Base-by-base conservation (phyloP, 2,113 vertebrate species). In the Pagrus major region DNA sequence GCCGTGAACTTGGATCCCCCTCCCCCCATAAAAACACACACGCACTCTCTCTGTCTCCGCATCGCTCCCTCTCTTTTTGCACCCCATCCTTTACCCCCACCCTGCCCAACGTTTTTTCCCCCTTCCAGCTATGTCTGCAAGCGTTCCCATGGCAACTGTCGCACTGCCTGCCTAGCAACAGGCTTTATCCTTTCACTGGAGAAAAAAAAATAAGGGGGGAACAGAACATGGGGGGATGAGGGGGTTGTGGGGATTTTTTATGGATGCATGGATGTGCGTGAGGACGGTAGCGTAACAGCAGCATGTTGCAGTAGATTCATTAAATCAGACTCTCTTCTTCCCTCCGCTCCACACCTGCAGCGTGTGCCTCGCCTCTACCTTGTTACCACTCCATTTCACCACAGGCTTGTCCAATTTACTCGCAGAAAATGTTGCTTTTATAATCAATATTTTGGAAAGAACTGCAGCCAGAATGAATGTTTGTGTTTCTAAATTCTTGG, bases 81-180 rank as follows among this genome's bases (percentile, higher is more conserved):
- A 81, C 85, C 83, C 88, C 86, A 84, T 86, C 88, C 85, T 87
- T n/a, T 79, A 90, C 83, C 88, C 88, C 77, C 76, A 75, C 89
- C 90, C 86, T 65, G 31, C 76, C 76, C 49, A 15, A 65, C 49
- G 1, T 69, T 58, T 73, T 41, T 47, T 70, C 89, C 89, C 83
- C 88, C 89, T 87, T 90, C 76, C 82, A 91, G 92, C 90, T 86
- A 93, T 86, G 89, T 95, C 92, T 94, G 92, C 82, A 88, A 89
- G 89, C 77, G 93, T 95, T 95, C 72, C 94, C 92, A 94, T 94
- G 91, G 92, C 92, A 95, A 95, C 94, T 91, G 93, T 93, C 89
- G 76, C 91, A 91, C 76, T 93, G 90, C 93, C 94, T 94, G 92
- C 94, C 94, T 95, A 93, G 93, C 91, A 94, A 95, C 94, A 95